Evolutionary conservation across 2,797 vertebrate genomes (phyloP), one percentile per base, ranked within the genome.

Genomic region (Tapera naevia): DNA sequence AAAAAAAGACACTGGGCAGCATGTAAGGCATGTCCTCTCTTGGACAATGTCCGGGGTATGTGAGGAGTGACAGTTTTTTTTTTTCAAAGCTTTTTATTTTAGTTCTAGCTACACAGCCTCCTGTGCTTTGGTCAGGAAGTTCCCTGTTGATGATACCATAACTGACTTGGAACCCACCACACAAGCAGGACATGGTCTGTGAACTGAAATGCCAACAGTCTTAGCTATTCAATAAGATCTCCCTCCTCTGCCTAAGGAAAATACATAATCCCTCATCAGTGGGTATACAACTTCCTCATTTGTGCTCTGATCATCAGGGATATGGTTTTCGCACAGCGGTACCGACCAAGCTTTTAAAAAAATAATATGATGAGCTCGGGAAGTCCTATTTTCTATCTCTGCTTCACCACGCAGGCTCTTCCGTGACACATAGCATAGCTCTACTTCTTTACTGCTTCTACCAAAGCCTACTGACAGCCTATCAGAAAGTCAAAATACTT

Each of bases 401-500:
- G 61, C 61, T 88, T 46, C 10, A 23, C 10, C 0, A 0, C 10
- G 22, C 56, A 72, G 33, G 74, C 50, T 65, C 19, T 54, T 89
- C 35, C 8, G 17, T 24, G 16, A 45, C 33, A 80, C 24, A 53
- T 8, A 62, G 48, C 8, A 74, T 8, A 74, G 17, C 48, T 82
- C 60, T 64, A 80, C 78, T 33, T 69, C 84, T 66, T 92, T 61
- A 91, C 54, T 43, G 37, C 65, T 54, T 27, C 56, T 74, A 48
- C 64, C 71, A 87, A 86, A 79, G 61, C 13, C 62, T 81, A 91
- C 17, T 64, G 45, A 83, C 46, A 85, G 53, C 17, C 41, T 58
- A 74, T 25, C 75, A 76, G 19, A 74, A 85, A 70, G 45, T 69
- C 64, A 87, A 94, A 89, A 54, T 50, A 88, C 32, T 58, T 74